Evolutionary conservation across 2,888 invertebrate species (phyloP), one percentile per base, ranked within the genome.

Genomic region (Aphidoletes aphidimyza): DNA sequence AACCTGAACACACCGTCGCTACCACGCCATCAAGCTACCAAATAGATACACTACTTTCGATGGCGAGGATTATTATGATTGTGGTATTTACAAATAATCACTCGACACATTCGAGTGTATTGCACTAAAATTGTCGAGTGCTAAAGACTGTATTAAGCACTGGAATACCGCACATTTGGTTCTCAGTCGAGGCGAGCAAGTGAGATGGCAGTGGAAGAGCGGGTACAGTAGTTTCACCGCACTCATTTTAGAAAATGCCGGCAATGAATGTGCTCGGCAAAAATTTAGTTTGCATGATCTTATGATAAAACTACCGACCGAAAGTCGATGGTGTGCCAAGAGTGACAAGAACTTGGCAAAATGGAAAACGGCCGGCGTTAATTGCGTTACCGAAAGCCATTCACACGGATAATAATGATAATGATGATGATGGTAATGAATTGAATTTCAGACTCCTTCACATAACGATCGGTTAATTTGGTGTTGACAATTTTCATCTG

Each of bases 41-140:
- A 30, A 34, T 3, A 69, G 30, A 14, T n/a, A n/a, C n/a, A n/a
- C 30, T 69, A 22, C 69, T 30, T 69, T 30, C 69, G 6, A 69
- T 69, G 69, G 26, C 30, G 69, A 69, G 69, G 69, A 69, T 69
- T 69, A 69, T 69, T 69, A 69, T 69, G 69, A 69, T 69, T 69
- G 69, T 69, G 69, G 69, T 69, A 69, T 69, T 69, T 69, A 69
- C 69, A 69, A 69, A 69, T 69, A 69, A 69, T 69, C 69, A 69
- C 69, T 69, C 2, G 69, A 69, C 26, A n/a, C 69, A 34, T 69
- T 69, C 22, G n/a, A 30, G 69, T 69, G 69, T 14, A 69, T 69
- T 69, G 69, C 69, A 69, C 69, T 69, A 14, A 69, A 69, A 69
- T 69, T 69, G 34, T 69, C 34, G 69, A n/a, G 69, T 69, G 69